Conservation (phyloP, 1,140 invertebrate genomes). For the Orius insidiosus region DNA sequence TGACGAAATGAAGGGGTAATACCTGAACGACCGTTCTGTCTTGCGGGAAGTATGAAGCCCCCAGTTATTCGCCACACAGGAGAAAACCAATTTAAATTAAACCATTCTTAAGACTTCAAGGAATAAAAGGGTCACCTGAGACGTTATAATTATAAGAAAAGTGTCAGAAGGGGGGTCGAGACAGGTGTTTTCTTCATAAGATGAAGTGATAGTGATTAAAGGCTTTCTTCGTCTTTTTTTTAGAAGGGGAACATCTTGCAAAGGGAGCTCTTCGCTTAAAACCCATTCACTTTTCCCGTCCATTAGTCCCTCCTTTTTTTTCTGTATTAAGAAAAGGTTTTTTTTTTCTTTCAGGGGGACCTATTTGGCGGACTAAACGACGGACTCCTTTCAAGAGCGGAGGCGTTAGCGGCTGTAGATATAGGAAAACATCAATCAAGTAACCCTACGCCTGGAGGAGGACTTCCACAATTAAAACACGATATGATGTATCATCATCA, state of each 20-base stretch:
- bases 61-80: too few relatives aligned
- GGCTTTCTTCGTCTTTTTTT: too few relatives aligned
- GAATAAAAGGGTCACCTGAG: too few relatives aligned
- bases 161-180: too few relatives aligned
- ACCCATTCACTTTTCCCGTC: neutral
- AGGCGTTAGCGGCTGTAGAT: constrained; percentile 79
- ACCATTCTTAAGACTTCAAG: too few relatives aligned
- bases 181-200: too few relatives aligned
- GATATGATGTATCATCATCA: constrained; percentile 88
- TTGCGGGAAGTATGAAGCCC: too few relatives aligned
- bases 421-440: constrained; percentile 61
- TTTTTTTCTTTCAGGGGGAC: constrained; percentile 53
- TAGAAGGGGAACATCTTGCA: neutral
- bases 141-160: too few relatives aligned
- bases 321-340: neutral
- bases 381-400: constrained; percentile 75
- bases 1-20: too few relatives aligned
- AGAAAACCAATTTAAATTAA: too few relatives aligned
- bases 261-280: neutral
- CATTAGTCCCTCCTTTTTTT: neutral
- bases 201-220: too few relatives aligned
- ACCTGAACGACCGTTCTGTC: too few relatives aligned
- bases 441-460: constrained; percentile 28
- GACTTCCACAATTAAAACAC: constrained; percentile 64
- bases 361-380: constrained; percentile 80